Conservation (phyloP, 2,888 invertebrate genomes). For the Drepanosiphum platanoidis region DNA sequence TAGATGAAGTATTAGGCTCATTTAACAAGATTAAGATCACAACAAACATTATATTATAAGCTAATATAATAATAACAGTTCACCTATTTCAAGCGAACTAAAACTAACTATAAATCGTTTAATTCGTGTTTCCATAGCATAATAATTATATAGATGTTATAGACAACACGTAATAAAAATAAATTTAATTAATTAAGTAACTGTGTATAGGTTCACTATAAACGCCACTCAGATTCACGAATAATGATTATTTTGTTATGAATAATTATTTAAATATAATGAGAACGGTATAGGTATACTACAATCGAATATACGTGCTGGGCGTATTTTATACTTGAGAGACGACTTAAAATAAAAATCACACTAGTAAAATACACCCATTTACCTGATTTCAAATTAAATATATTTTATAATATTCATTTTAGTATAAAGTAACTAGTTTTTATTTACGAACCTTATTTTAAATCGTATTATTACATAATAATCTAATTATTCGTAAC, state of each 20-base stretch:
- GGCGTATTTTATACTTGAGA: too few relatives aligned
- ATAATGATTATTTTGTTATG: neutral
- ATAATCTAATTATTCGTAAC: neutral
- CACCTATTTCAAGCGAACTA: neutral
- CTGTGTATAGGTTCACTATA: neutral
- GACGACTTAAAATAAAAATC: too few relatives aligned
- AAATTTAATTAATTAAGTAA: neutral
- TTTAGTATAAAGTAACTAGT: too few relatives aligned
- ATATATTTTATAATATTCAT: neutral
- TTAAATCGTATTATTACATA: neutral
- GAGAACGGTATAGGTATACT: neutral
- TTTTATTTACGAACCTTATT: neutral
- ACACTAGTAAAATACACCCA: neutral
- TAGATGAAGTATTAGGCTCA: conserved; percentile 19
- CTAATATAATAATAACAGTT: conserved; percentile 33
- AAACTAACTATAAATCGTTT: neutral
- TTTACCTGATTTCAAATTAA: neutral
- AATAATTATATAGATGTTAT: conserved; percentile 12
- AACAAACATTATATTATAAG: conserved; percentile 5
- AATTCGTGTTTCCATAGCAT: neutral
- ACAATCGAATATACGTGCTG: too few relatives aligned
- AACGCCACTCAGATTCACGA: neutral
- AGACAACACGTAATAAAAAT: neutral
- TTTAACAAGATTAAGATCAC: conserved; percentile 36
- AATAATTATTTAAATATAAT: neutral